Evolutionary conservation across 2,797 vertebrate genomes (phyloP), one percentile per base, ranked within the genome.

Genomic region (Acropternis orthonyx): DNA sequence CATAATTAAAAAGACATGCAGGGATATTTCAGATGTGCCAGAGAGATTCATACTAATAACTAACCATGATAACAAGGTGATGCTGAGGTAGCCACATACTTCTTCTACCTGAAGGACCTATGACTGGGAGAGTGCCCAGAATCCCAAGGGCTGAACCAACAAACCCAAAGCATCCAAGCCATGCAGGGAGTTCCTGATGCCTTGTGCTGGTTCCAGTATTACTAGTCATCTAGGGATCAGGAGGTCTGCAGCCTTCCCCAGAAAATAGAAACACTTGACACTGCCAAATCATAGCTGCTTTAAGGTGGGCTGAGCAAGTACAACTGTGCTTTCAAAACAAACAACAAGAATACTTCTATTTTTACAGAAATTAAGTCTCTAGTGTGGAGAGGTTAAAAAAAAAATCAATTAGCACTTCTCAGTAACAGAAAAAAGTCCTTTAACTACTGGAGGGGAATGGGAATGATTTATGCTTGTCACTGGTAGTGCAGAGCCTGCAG

Each of bases 381-480:
- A 0, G 8, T 26, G 2, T 23, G 14, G 10, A 75, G 20, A 56
- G 2, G 1, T 34, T 37, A 2, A 10, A 20, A 75, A 20, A 75
- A 19, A 10, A 12, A 8, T 2, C 1, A 21, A 67, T 32, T 8
- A 32, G 20, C 18, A 12, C 9, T 76, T 80, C 46, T 12, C 22
- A 69, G 18, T 6, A 84, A n/a, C 7, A 59, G 30, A 89, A 37
- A 6, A 85, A 62, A 51, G 16, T 34, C 28, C 11, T 58, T 44
- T 61, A 73, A 37, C 12, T 54, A 15, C 19, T 54, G 51, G 41
- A 67, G 30, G 17, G 23, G 5, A 27, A 63, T 9, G 17, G 39
- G 14, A 32, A 72, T 65, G 4, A 55, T 74, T 80, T 78, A 18
- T 20, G 26, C 46, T 39, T 88, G n/a, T 26, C 36, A 20, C 19